A percentile compares a stretch with the other conserved stretches of the same genome.
Evolutionary conservation across 2,113 vertebrate species (phyloP).

Genomic region (Okapia johnstoni): DNA sequence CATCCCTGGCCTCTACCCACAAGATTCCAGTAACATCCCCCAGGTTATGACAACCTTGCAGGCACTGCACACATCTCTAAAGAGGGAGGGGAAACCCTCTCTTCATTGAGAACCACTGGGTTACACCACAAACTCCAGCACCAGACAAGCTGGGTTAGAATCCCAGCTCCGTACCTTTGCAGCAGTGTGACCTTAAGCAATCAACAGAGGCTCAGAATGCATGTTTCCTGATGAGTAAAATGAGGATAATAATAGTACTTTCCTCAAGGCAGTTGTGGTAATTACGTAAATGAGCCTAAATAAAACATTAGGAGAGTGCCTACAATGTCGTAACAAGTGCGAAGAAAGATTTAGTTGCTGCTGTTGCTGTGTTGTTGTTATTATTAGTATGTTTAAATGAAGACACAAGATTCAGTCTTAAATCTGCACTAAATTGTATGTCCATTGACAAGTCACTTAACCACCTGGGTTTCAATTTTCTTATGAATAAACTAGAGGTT

Average conservation of each 20-base stretch:
- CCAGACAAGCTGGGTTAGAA: not conserved
- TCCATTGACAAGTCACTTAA: not conserved
- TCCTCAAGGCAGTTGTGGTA: not conserved
- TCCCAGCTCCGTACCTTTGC: not conserved
- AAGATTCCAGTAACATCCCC: not conserved
- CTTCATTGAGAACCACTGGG: not conserved
- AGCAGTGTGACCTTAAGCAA: not conserved
- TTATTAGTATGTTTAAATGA: not conserved
- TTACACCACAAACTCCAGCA: not conserved
- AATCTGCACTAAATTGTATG: not conserved
- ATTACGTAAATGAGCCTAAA: not conserved
- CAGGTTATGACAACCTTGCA: rapidly evolving
- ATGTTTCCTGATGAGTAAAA: not conserved
- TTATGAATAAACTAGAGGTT: not conserved
- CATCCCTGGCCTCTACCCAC: not conserved
- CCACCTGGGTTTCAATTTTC: not conserved
- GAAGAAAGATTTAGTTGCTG: not conserved
- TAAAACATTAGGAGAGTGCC: not conserved
- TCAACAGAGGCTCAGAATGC: not conserved
- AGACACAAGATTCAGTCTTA: not conserved
- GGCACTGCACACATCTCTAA: not conserved
- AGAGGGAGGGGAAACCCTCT: not conserved
- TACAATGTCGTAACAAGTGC: not conserved
- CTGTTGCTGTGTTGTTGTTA: not conserved
- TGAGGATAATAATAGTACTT: not conserved